Conservation (phyloP, 2,888 invertebrate species). For the Papilio protenor region DNA sequence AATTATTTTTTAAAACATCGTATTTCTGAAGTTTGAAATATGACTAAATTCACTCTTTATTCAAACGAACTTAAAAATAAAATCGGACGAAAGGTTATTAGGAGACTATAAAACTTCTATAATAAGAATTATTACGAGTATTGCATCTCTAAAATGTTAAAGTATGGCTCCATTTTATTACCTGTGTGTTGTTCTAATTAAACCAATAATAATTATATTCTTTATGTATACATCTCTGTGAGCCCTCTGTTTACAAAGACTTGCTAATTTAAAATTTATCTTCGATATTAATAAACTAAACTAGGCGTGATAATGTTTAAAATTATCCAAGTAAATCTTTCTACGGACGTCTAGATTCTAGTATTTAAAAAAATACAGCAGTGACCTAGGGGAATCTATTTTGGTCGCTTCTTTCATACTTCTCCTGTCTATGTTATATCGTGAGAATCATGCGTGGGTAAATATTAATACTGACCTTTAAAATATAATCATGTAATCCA, state of each 20-base stretch:
- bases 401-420: neutral
- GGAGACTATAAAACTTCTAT: neutral
- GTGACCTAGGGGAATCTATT: neutral
- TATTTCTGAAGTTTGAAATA: neutral
- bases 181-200: neutral
- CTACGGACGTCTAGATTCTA: neutral
- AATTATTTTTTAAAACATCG: neutral
- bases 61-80: conserved; percentile 14
- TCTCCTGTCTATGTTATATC: neutral
- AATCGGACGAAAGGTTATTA: conserved; percentile 28
- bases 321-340: neutral
- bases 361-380: neutral
- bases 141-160: conserved; percentile 27
- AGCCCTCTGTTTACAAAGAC: neutral
- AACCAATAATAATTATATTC: neutral
- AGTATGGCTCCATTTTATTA: neutral
- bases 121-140: conserved; percentile 3
- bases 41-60: neutral
- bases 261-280: neutral
- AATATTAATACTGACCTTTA: neutral
- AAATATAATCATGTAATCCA: neutral
- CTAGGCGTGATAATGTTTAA: neutral
- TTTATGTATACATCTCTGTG: neutral
- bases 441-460: neutral
- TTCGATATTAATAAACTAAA: neutral